phyloP scores from a whole-genome alignment of 2,797 vertebrate genomes.

The Protosalanx chinensis region DNA sequence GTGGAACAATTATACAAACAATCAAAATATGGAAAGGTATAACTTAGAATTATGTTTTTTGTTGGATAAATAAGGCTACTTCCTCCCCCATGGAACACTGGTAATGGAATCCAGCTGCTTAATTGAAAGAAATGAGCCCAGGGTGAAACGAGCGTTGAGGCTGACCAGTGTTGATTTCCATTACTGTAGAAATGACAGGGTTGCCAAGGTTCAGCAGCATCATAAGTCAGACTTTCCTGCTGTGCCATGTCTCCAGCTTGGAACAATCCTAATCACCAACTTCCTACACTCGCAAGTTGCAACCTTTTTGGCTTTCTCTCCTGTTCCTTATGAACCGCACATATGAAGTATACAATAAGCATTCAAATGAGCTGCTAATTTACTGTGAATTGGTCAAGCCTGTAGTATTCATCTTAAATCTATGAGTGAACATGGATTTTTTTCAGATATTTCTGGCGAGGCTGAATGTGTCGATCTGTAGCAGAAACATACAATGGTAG shows the following conservation, averaged over 20 bases:
- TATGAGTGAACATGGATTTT: neutral
- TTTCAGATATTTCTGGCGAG: constrained; percentile 11
- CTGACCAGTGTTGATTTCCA: constrained; percentile 10
- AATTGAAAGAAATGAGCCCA: neutral
- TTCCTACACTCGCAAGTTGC: neutral
- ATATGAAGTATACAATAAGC: neutral
- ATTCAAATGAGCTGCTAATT: neutral
- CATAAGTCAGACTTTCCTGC: neutral
- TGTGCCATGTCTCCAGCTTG: neutral
- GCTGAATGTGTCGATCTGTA: constrained; percentile 30
- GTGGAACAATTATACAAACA: constrained; percentile 12
- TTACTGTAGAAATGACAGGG: constrained; percentile 13
- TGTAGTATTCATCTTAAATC: constrained; percentile 17
- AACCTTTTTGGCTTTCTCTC: neutral
- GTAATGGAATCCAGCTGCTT: neutral
- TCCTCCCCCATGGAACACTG: constrained; percentile 5
- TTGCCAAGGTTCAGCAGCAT: neutral
- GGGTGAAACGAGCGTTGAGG: neutral
- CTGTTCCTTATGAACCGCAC: neutral
- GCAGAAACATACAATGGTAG: constrained; percentile 44
- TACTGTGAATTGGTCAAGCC: neutral
- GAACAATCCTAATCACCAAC: neutral
- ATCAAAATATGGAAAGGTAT: constrained; percentile 23
- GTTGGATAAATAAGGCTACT: neutral
- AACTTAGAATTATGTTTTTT: constrained; percentile 11